These are phyloP conservation scores for Helleia helle DNA, from an alignment of 2,888 invertebrate genomes.

Conservation along the genomic window DNA sequence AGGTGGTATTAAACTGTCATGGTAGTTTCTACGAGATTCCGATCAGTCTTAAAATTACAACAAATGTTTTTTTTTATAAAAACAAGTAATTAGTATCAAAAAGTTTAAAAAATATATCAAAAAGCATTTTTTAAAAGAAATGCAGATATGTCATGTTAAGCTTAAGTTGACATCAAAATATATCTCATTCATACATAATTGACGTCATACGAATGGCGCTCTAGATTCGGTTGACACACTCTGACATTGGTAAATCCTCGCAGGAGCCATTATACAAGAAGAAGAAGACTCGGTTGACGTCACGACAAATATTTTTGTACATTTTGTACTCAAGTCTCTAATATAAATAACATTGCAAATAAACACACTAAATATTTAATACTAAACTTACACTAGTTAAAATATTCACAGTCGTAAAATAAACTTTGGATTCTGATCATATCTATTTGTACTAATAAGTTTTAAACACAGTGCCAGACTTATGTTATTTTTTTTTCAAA, in stretches of 20 bases:
- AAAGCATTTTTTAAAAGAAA: background rate
- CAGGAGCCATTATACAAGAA: too few relatives aligned
- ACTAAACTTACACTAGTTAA: background rate
- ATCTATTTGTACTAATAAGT: background rate
- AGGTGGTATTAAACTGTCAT: background rate
- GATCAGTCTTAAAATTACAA: conserved; percentile 1
- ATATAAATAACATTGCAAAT: background rate
- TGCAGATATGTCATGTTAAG: background rate
- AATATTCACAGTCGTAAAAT: conserved; percentile 5
- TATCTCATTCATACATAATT: too few relatives aligned
- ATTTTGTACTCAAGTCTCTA: too few relatives aligned
- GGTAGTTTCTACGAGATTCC: background rate
- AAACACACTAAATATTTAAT: background rate
- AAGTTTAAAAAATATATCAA: background rate
- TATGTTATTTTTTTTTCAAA: too few relatives aligned
- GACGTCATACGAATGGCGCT: too few relatives aligned
- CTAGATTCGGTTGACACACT: too few relatives aligned
- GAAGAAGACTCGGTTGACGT: too few relatives aligned
- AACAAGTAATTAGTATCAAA: background rate
- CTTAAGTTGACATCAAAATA: too few relatives aligned
- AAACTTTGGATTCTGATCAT: conserved; percentile 3
- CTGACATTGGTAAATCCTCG: too few relatives aligned
- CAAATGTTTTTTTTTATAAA: background rate
- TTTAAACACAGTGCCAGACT: background rate
- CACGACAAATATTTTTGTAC: too few relatives aligned